phyloP scores from a whole-genome alignment of 2,797 vertebrate species.

The Tapera naevia region DNA sequence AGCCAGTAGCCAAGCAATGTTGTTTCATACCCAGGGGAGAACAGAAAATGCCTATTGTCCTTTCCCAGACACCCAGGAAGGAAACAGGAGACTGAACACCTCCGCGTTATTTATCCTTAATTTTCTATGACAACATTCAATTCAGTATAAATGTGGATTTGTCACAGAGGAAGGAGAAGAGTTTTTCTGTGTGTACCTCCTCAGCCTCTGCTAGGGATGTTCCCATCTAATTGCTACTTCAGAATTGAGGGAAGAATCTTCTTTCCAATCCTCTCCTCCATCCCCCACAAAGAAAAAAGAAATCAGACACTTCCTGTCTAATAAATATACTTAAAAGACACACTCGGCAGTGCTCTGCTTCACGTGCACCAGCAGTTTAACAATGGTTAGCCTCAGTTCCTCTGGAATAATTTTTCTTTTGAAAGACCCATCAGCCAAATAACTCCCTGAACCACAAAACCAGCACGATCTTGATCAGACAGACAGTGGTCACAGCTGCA shows the following conservation, averaged over 20 bases:
- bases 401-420: not conserved
- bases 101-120: not conserved
- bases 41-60: not conserved
- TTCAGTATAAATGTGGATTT: not conserved
- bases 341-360: not conserved
- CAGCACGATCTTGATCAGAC: constrained; percentile 12
- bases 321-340: not conserved
- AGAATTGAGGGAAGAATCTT: not conserved
- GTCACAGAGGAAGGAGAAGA: not conserved
- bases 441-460: constrained; percentile 20
- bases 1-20: not conserved
- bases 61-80: constrained; percentile 1
- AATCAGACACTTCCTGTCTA: not conserved
- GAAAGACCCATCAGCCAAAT: constrained; percentile 20
- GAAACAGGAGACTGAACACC: not conserved
- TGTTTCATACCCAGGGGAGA: not conserved
- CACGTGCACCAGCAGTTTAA: not conserved
- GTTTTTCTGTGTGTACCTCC: not conserved
- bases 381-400: constrained; percentile 20
- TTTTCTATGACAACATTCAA: not conserved
- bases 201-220: not conserved
- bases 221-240: not conserved
- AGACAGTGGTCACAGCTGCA: constrained; percentile 21
- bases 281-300: not conserved
- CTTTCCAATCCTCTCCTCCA: not conserved